These are phyloP conservation scores for Spizella passerina DNA, from an alignment of 2,797 vertebrate species.

Conservation along the genomic window DNA sequence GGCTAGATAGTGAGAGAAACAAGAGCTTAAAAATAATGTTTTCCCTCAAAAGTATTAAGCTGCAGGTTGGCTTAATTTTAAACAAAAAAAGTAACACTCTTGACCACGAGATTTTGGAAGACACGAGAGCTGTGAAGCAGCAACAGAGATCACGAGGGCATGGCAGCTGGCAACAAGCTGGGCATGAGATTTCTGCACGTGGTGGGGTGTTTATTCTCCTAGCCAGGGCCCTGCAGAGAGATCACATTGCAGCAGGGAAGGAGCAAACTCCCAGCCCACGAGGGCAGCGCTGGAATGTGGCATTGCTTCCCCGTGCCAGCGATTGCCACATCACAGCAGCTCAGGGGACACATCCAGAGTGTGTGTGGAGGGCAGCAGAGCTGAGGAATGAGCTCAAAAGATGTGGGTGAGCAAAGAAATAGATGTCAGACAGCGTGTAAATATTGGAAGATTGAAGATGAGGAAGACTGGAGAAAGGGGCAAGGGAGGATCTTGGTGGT, in stretches of 20 bases:
- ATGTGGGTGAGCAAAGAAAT: neutral
- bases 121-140: neutral
- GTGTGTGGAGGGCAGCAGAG: accelerated
- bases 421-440: neutral
- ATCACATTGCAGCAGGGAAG: neutral
- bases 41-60: neutral
- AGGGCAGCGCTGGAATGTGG: neutral
- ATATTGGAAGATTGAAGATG: neutral
- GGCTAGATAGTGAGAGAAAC: neutral
- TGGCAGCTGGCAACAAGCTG: neutral
- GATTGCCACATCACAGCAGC: neutral
- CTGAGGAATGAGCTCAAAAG: neutral
- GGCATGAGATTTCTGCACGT: neutral
- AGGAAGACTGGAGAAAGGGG: neutral
- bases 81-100: neutral
- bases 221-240: neutral
- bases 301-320: neutral
- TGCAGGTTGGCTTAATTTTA: neutral
- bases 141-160: neutral
- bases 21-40: neutral
- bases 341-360: neutral
- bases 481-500: neutral
- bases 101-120: neutral
- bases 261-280: neutral
- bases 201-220: neutral